A percentile compares a stretch with the other conserved stretches of the same genome.
Evolutionary conservation across 2,113 vertebrate species (phyloP).

Genomic region (Pterocles gutturalis): DNA sequence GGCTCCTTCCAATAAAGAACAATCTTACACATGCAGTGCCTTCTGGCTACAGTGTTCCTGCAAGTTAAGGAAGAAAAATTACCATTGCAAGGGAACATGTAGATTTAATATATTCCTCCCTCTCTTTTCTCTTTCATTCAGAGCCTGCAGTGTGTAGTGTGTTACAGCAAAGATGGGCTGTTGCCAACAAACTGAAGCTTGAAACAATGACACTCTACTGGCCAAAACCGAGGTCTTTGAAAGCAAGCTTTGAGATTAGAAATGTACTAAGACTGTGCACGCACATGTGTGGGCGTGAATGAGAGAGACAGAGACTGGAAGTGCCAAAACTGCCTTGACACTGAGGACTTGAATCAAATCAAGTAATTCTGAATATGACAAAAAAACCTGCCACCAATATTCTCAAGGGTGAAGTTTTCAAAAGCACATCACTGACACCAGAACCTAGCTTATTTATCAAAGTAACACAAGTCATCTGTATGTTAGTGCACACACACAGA

Average conservation of each 20-base stretch:
- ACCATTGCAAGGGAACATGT: not conserved
- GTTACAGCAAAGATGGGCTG: not conserved
- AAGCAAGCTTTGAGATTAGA: not conserved
- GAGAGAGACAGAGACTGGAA: not conserved
- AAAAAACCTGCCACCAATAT: not conserved
- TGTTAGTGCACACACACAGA: not conserved
- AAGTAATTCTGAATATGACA: not conserved
- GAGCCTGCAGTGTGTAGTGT: not conserved
- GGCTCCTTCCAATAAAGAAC: not conserved
- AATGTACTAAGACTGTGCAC: not conserved
- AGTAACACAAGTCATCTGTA: not conserved
- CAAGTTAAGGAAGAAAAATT: conserved; percentile 10
- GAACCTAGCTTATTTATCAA: not conserved
- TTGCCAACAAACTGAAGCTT: not conserved
- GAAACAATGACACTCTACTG: not conserved
- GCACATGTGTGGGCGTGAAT: fast-evolving
- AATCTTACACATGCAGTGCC: not conserved
- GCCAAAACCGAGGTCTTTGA: not conserved
- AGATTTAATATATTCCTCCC: not conserved
- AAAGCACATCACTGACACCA: not conserved
- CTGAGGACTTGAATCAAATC: not conserved
- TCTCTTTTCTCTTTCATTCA: not conserved
- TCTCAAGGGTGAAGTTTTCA: not conserved
- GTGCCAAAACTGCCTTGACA: not conserved
- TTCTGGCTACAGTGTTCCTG: not conserved